phyloP scores from a whole-genome alignment of 2,888 invertebrate species.

The Pheosia gnoma region DNA sequence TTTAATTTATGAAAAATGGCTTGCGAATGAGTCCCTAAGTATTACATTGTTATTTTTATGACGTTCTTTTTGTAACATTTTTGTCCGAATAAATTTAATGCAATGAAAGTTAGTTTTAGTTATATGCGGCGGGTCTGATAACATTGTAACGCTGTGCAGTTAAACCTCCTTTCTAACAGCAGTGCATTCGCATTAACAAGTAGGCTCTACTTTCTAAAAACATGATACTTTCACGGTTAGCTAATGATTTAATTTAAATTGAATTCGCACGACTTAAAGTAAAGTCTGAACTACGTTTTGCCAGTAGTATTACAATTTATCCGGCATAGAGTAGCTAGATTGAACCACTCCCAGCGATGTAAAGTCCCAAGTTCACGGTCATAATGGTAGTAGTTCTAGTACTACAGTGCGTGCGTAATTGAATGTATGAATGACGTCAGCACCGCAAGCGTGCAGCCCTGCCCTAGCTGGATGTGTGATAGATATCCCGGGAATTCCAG shows the following conservation, averaged over 20 bases:
- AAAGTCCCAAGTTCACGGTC: not conserved
- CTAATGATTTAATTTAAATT: not conserved
- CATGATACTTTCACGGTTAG: conserved; percentile 1
- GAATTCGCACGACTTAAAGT: not conserved
- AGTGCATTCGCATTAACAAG: not conserved
- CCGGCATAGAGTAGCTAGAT: too few relatives aligned
- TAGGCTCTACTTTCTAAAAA: conserved; percentile 1
- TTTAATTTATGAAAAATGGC: not conserved
- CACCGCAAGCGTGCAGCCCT: not conserved
- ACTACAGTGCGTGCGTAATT: not conserved
- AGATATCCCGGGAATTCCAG: too few relatives aligned
- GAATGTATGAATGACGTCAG: not conserved
- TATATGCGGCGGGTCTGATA: conserved; percentile 3
- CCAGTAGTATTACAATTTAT: too few relatives aligned
- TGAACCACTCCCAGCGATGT: too few relatives aligned
- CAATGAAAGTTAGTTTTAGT: not conserved
- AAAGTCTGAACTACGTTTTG: too few relatives aligned
- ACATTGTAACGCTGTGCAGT: conserved; percentile 1
- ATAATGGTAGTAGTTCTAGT: not conserved
- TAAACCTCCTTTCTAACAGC: conserved; percentile 3
- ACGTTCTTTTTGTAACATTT: not conserved
- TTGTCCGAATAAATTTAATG: not conserved
- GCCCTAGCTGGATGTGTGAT: not conserved
- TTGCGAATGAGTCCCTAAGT: not conserved
- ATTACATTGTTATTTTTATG: too few relatives aligned